A percentile compares a stretch with the other conserved stretches of the same genome.
Evolutionary conservation across 2,113 vertebrate species (phyloP).

Genomic region (Donacobius atricapilla): DNA sequence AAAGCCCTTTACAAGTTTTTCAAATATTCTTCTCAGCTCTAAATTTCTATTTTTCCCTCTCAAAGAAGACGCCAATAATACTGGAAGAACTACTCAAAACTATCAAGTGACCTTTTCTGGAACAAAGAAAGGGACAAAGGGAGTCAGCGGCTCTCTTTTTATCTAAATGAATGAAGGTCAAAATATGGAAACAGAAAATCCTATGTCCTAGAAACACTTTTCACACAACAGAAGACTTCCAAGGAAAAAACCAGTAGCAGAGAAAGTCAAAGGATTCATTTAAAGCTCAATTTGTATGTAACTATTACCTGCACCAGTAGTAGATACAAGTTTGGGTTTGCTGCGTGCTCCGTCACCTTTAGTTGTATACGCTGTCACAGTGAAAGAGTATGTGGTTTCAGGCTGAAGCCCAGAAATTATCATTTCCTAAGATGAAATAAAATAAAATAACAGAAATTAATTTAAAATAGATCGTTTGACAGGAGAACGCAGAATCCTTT

Average conservation of each 20-base stretch:
- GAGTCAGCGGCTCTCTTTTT: neutral
- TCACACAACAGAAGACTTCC: neutral
- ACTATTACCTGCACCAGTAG: conserved; percentile 91
- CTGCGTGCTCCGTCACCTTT: conserved; percentile 98
- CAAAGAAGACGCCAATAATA: neutral
- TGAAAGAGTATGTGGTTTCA: conserved; percentile 94
- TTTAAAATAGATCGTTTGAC: neutral
- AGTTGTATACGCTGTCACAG: conserved; percentile 95
- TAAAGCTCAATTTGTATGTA: neutral
- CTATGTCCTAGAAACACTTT: neutral
- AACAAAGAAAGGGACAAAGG: neutral
- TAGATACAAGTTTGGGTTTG: conserved; percentile 93
- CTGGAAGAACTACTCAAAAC: neutral
- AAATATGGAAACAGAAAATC: neutral
- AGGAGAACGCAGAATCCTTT: neutral
- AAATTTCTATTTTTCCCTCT: neutral
- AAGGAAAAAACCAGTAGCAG: neutral
- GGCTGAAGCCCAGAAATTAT: conserved; percentile 91
- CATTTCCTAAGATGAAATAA: conserved; percentile 86
- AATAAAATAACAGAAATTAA: conserved; percentile 8
- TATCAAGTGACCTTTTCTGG: neutral
- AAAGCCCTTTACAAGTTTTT: neutral
- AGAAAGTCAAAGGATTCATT: neutral
- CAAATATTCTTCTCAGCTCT: neutral
- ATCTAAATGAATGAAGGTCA: neutral